Evolutionary conservation across 2,113 vertebrate species (phyloP), one percentile per base, ranked within the genome.

Genomic region (Polypterus bichir): DNA sequence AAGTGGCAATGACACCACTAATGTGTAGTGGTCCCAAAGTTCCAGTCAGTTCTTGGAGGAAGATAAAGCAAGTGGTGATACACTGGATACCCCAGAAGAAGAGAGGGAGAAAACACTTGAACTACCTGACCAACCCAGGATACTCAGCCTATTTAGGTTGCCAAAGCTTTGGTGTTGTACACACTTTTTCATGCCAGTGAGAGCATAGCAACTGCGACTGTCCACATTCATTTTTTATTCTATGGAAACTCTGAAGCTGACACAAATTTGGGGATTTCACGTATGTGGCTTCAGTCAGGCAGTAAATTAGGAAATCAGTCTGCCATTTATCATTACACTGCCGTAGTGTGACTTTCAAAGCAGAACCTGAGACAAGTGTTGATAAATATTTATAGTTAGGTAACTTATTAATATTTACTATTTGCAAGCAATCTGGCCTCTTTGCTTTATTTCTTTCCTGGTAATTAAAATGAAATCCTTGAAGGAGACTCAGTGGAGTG

Each of bases 351-450:
- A 9, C 1, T 6, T 60, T 57, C 7, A 45, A 9, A 52, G 48
- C 49, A 45, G 54, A 49, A 62, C 57, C 54, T 53, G 60, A 27
- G 7, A 6, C 54, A 60, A 58, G 57, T 66, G 53, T 53, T 62
- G 61, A 44, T 57, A 54, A 65, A 65, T 65, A 65, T 65, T 55
- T 55, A 65, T 65, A 59, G 60, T 54, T 9, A 47, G 11, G 45
- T 11, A 10, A 9, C 59, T 62, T 57, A 62, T 62, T 66, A 57
- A 53, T 66, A 62, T 62, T 65, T 65, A 55, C 54, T 57, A 27
- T 54, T n/a, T 44, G 54, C 45, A 44, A 7, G 64, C 58, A 53
- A 44, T 48, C 3, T 27, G 60, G 60, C 48, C 27, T 27, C 27
- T 52, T 7, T 57, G 7, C 46, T 51, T 44, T 55, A 7, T 47